Base-by-base conservation (phyloP, 37 sponge, comb jelly and placozoan species). In the Diacarnus erythraeanus region DNA sequence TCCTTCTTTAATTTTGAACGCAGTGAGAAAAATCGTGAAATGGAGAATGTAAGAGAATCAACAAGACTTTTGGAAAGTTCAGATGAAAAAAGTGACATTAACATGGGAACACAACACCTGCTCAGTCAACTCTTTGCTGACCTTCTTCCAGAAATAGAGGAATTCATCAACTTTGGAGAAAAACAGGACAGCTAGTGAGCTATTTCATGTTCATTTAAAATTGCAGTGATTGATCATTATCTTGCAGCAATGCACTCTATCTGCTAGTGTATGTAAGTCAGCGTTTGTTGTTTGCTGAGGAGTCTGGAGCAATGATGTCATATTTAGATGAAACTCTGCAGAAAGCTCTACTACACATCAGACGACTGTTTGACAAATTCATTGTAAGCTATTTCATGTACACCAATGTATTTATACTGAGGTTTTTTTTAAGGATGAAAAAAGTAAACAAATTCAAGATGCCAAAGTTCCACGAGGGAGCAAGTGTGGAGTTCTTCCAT, bases 401-500 rank as follows among this genome's bases (percentile, higher is more conserved):
- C n/a, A n/a, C n/a, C n/a, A n/a, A n/a, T n/a, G n/a, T n/a, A n/a
- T n/a, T n/a, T n/a, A n/a, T n/a, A n/a, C n/a, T n/a, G n/a, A n/a
- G n/a, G n/a, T n/a, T n/a, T n/a, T 47, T 12, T 72, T n/a, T 9
- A 39, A 95, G 96, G 30, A 31, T 9, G 30, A 71, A 29, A 86
- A 76, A 41, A 51, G 57, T 23, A 38, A 33, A 3, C 58, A 57
- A 21, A 76, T 88, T 29, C 72, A 79, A 9, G 96, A 95, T 34
- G 71, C 61, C 42, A 95, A 92, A 66, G 72, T 93, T 2, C 78
- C 90, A 22, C 72, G 79, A 8, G 78, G 84, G 38, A 70, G 68
- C 51, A 88, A 83, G 81, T 92, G 94, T 83, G 96, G 96, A 4
- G 40, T 95, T 0, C 74, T 95, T 8, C 81, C 83, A 0, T 92